phyloP scores from a whole-genome alignment of 2,113 vertebrate species.

The Motacilla alba region DNA sequence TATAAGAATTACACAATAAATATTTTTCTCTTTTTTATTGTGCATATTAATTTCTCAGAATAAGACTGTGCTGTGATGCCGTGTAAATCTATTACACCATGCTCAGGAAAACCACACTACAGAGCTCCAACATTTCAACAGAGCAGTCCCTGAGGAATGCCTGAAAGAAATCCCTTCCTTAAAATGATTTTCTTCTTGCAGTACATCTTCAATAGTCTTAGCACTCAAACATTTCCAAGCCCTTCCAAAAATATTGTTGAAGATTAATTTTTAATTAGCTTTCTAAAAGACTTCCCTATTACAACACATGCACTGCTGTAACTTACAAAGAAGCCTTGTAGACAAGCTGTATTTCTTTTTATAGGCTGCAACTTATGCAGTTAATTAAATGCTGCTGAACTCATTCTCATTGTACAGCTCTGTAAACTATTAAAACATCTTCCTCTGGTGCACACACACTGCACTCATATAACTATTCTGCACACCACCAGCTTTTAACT shows the following conservation, averaged over 20 bases:
- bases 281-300: not conserved
- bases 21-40: not conserved
- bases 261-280: slow-evolving; percentile 1
- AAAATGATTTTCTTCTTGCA: not conserved
- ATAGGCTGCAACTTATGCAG: not conserved
- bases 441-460: not conserved
- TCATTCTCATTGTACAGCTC: not conserved
- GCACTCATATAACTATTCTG: not conserved
- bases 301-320: not conserved
- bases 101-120: not conserved
- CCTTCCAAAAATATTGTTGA: not conserved
- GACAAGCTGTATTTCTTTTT: not conserved
- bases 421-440: not conserved
- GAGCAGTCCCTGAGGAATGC: not conserved
- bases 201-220: not conserved
- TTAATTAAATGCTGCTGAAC: not conserved
- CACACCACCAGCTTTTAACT: not conserved
- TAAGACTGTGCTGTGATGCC: not conserved
- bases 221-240: not conserved
- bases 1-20: not conserved
- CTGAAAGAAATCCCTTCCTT: not conserved
- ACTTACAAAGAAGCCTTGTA: not conserved
- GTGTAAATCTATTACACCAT: not conserved
- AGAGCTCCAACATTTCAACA: not conserved
- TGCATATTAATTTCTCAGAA: not conserved